These are phyloP conservation scores for Falco biarmicus DNA, from an alignment of 2,797 vertebrate species.

Conservation along the genomic window DNA sequence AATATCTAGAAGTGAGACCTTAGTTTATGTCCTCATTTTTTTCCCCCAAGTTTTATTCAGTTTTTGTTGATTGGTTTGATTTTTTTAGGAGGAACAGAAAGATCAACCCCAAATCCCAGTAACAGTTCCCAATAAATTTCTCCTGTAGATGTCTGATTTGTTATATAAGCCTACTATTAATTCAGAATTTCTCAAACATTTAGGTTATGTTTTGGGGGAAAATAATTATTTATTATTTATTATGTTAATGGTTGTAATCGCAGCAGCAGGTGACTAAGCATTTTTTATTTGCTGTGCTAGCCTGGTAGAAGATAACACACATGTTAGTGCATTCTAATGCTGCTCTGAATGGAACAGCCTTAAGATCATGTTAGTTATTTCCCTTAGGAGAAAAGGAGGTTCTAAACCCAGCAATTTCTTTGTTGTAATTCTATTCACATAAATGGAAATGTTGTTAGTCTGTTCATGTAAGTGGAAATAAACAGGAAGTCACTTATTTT, in stretches of 20 bases:
- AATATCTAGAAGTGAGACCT: neutral
- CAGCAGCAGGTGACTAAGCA: neutral
- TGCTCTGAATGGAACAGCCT: neutral
- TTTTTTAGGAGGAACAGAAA: neutral
- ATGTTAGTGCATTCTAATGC: neutral
- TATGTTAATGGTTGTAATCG: neutral
- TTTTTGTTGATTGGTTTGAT: neutral
- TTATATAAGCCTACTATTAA: neutral
- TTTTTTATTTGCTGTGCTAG: neutral
- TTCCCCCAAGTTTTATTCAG: neutral
- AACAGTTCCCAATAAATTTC: neutral
- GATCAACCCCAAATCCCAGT: neutral
- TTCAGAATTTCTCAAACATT: neutral
- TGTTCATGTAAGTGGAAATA: neutral
- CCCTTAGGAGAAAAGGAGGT: neutral
- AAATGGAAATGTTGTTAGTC: neutral
- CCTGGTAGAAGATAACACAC: neutral
- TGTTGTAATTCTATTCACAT: neutral
- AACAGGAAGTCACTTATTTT: neutral
- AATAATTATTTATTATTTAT: neutral
- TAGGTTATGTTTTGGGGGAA: neutral
- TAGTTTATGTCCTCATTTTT: neutral
- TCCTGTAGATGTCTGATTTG: neutral
- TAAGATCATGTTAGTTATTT: neutral
- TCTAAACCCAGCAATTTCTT: neutral